Conservation (phyloP, 2,113 vertebrate species). For the Crypturellus undulatus region DNA sequence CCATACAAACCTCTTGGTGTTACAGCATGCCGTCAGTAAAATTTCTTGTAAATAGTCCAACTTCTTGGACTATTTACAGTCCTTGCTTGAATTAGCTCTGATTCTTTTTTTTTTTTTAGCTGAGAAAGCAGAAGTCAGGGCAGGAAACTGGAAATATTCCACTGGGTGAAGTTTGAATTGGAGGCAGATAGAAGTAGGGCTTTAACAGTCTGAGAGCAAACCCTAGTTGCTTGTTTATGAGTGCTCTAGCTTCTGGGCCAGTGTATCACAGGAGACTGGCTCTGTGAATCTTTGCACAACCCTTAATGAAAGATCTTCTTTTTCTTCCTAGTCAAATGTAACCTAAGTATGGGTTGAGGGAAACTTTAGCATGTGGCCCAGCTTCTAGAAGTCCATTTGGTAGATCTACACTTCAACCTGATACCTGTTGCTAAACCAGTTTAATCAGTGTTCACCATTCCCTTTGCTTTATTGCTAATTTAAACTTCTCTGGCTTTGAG, state of each 20-base stretch:
- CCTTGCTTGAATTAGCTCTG: neutral
- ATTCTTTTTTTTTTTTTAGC: neutral
- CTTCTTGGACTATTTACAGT: neutral
- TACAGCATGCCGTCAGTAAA: neutral
- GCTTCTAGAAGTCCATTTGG: neutral
- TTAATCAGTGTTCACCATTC: neutral
- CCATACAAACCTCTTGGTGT: neutral
- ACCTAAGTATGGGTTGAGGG: neutral
- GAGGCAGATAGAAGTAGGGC: neutral
- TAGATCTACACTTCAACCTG: neutral
- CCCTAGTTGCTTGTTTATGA: neutral
- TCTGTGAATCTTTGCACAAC: neutral
- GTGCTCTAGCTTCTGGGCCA: neutral
- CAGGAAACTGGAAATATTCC: neutral
- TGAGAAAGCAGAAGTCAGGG: neutral
- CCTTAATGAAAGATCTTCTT: neutral
- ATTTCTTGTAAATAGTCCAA: neutral
- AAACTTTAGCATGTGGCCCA: neutral
- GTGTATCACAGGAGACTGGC: neutral
- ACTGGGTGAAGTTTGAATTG: neutral
- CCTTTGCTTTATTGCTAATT: neutral
- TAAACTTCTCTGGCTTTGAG: neutral
- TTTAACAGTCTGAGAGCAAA: neutral
- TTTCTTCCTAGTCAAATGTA: neutral
- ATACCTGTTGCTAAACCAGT: neutral